Base-by-base conservation (phyloP, 1,140 invertebrate genomes). In the Panulirus ornatus region DNA sequence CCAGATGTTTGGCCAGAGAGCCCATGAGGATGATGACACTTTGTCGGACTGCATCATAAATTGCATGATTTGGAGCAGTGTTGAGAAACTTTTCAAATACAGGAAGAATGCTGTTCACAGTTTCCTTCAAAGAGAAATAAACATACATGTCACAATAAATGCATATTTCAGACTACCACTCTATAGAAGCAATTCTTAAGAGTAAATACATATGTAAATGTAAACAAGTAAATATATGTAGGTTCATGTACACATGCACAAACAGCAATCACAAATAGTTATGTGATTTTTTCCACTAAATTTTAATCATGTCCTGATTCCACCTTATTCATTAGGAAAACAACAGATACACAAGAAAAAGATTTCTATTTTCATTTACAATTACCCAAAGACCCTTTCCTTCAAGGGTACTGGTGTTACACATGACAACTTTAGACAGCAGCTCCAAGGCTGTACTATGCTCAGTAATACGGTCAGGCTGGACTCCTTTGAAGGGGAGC, bases 21-120 rank as follows among this genome's bases (percentile, higher is more conserved):
- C 99, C 99, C 97, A 99, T 98, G 11, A 99, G 94, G 93, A 99
- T 97, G 44, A 99, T 98, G 63, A 99, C 98, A 92, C 98, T 97
- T 93, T 99, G 98, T 63, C 99, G 96, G 40, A 99, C 97, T 8
- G 97, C 96, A 94, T 99, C 99, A 94, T 96, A 98, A 90, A 96
- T 96, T 11, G 79, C 84, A n/a, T 97, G 96, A 0, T 96, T 97
- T 14, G 97, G 97, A 5, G 97, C 97, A 93, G 97, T 97, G 93
- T 98, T 97, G 93, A 98, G 95, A 93, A 98, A 98, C 42, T 97
- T 95, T 93, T 99, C 97, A 93, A 99, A 98, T 14, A 98, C 96
- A 0, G 97, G 97, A 42, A 99, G 94, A 83, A 99, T 94, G 34
- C 95, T 96, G 92, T 95, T 95, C 1, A 97, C 95, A 16, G 92